Evolutionary conservation across 2,113 vertebrate genomes (phyloP), one percentile per base, ranked within the genome.

Genomic region (Carassius gibelio): DNA sequence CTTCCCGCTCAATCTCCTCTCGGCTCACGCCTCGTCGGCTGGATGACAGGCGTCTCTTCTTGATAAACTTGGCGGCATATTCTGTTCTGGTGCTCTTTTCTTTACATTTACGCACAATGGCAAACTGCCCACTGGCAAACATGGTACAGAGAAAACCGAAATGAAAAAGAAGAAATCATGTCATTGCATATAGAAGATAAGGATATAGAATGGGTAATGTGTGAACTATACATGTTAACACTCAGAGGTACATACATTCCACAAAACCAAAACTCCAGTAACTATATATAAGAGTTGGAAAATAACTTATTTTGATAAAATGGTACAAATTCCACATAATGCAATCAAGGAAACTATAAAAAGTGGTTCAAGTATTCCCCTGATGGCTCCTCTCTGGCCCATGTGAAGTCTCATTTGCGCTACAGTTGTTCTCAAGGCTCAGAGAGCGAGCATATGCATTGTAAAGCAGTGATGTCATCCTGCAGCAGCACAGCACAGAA

Each of bases 61-160:
- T 99, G 92, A 99, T 99, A 94, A 99, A 99, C 84, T 99, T 99
- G 82, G 96, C 98, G 0, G 98, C 98, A 0, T 97, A 99, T 26
- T 99, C 98, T 5, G 93, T 52, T 0, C 92, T 91, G 0, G 94
- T 94, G 76, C 94, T 94, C 89, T 96, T 96, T 91, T 99, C 97
- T 17, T 96, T 95, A 87, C 98, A 99, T 85, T 97, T 98, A 0
- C 97, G 93, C 2, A 99, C 98, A 0, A 99, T 99, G 1, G 98
- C 98, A 3, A 99, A 99, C 92, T 99, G 98, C 5, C 98, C 98
- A 0, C 98, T 99, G 92, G 14, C 6, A 52, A 75, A 76, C 9
- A 36, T 7, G 34, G 11, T 52, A 57, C 1, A 62, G 34, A 59
- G 19, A n/a, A 57, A n/a, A 38, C 59, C 42, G 5, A 48, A 61